These are phyloP conservation scores for Ischnura elegans DNA, from an alignment of 2,888 invertebrate genomes.

Conservation along the genomic window DNA sequence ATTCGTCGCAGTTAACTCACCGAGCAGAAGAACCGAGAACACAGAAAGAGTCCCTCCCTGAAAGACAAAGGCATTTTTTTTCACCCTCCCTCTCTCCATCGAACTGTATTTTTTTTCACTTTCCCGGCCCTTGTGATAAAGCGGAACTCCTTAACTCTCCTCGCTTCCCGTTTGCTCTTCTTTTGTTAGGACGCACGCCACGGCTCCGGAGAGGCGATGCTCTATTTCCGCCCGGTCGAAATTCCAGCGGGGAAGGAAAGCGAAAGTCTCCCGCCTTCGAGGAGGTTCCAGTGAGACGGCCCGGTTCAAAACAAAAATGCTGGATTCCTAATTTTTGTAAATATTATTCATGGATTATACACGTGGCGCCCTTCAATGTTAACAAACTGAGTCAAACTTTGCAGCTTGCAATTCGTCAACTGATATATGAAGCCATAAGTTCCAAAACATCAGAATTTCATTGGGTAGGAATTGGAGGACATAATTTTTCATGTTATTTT, in stretches of 20 bases:
- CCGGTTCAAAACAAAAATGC: neutral
- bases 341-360: neutral
- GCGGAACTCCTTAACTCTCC: neutral
- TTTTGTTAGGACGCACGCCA: constrained; percentile 15
- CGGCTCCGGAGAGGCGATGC: neutral
- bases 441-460: too few relatives aligned
- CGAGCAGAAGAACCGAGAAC: neutral
- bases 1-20: neutral
- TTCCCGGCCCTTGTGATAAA: neutral
- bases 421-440: too few relatives aligned
- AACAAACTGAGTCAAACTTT: too few relatives aligned
- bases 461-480: too few relatives aligned
- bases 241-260: neutral
- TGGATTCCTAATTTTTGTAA: neutral
- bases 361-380: too few relatives aligned
- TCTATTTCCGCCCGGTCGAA: neutral
- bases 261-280: neutral
- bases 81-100: neutral
- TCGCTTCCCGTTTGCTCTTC: neutral
- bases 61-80: neutral
- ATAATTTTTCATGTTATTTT: too few relatives aligned
- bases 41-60: neutral
- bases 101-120: neutral
- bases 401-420: too few relatives aligned
- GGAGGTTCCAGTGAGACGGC: neutral